A percentile compares a stretch with the other conserved stretches of the same genome.
phyloP scores from a whole-genome alignment of 1,140 invertebrate species.

The Portunus trituberculatus region DNA sequence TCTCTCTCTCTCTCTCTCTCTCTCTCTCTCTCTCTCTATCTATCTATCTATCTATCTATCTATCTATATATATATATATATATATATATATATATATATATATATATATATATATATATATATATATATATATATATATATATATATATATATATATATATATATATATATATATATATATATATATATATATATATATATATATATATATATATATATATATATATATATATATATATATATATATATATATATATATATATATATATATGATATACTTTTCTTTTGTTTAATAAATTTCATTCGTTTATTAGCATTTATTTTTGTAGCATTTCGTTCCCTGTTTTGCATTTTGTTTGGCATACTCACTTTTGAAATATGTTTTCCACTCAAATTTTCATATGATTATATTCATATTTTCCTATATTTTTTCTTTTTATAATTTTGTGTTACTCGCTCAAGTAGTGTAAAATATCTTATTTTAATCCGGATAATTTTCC shows the following conservation, averaged over 20 bases:
- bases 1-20: constrained; percentile 28
- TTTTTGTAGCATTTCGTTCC: too few relatives aligned
- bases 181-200: background rate
- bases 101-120: background rate
- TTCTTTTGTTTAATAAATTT: background rate
- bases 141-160: background rate
- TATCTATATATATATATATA: background rate
- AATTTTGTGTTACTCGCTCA: too few relatives aligned
- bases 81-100: background rate
- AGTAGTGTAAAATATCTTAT: too few relatives aligned
- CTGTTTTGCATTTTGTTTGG: too few relatives aligned
- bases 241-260: background rate
- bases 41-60: constrained; percentile 12
- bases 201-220: background rate
- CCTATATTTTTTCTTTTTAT: background rate
- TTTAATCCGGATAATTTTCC: too few relatives aligned
- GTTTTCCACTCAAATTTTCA: background rate
- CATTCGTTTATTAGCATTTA: too few relatives aligned
- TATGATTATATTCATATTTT: too few relatives aligned
- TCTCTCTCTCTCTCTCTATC: constrained; percentile 31
- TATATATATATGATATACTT: background rate
- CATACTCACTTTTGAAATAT: background rate
- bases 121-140: background rate
- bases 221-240: background rate
- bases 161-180: background rate